Conservation (phyloP, 1,140 invertebrate species). For the Caerostris extrusa region DNA sequence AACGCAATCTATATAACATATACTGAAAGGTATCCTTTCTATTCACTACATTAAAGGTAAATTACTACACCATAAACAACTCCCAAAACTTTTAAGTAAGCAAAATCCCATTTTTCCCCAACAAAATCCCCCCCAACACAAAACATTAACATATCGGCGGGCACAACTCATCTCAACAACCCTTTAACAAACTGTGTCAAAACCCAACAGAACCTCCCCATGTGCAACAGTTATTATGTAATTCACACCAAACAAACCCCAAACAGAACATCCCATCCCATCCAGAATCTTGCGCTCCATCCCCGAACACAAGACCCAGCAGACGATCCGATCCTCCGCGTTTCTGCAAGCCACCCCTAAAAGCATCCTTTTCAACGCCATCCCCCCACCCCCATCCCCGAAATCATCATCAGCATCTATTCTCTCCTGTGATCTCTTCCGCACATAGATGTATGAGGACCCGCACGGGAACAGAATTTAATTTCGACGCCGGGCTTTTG, state of each 20-base stretch:
- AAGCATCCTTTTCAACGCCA: slow-evolving; percentile 28
- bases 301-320: background rate
- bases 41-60: too few relatives aligned
- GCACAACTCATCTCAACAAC: background rate
- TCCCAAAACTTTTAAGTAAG: too few relatives aligned
- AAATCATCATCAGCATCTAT: slow-evolving; percentile 38
- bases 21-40: too few relatives aligned
- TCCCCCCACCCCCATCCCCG: background rate
- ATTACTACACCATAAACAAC: too few relatives aligned
- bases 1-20: too few relatives aligned
- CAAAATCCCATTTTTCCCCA: too few relatives aligned
- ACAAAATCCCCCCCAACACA: background rate
- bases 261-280: slow-evolving; percentile 1
- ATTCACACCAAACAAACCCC: slow-evolving; percentile 11
- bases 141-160: background rate
- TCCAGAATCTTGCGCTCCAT: background rate
- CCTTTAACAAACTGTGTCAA: background rate
- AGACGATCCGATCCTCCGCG: background rate
- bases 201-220: background rate
- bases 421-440: slow-evolving; percentile 30
- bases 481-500: slow-evolving; percentile 18
- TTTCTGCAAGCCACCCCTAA: slow-evolving; percentile 4
- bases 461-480: background rate
- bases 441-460: background rate
- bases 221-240: slow-evolving; percentile 5